These are phyloP conservation scores for Lasioglossum malachurum DNA, from an alignment of 2,888 invertebrate genomes.

Conservation along the genomic window DNA sequence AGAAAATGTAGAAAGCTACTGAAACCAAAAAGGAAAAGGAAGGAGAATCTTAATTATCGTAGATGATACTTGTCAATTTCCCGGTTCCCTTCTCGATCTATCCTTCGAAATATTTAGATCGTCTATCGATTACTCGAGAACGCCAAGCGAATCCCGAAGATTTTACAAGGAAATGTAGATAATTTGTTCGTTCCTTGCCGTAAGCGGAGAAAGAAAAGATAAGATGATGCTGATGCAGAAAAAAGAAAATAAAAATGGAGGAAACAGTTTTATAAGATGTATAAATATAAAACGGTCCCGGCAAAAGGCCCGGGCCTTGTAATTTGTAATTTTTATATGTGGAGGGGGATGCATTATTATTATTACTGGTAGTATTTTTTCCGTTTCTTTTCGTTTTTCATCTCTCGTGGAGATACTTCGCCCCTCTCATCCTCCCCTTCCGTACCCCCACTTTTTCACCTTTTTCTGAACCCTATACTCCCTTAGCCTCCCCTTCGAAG, in stretches of 20 bases:
- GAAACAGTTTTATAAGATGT: slow-evolving; percentile 53
- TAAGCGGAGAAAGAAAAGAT: slow-evolving; percentile 13
- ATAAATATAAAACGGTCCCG: slow-evolving; percentile 42
- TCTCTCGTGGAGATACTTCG: slow-evolving; percentile 2
- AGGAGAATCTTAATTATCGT: slow-evolving; percentile 19
- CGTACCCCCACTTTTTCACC: not conserved
- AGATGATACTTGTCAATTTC: slow-evolving; percentile 39
- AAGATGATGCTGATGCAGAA: not conserved
- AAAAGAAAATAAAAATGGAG: not conserved
- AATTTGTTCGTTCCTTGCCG: slow-evolving; percentile 41
- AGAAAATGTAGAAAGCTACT: not conserved
- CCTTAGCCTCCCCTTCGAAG: not conserved
- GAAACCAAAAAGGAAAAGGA: not conserved
- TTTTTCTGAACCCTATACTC: not conserved
- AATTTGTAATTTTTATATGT: slow-evolving; percentile 76
- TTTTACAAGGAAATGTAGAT: slow-evolving; percentile 50
- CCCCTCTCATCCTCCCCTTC: slow-evolving; percentile 14
- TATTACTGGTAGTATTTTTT: not conserved
- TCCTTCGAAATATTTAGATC: slow-evolving; percentile 10
- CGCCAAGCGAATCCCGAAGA: slow-evolving; percentile 43
- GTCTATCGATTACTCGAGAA: slow-evolving; percentile 23
- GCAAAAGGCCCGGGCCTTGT: slow-evolving; percentile 8
- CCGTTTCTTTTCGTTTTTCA: slow-evolving; percentile 44
- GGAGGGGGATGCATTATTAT: slow-evolving; percentile 57
- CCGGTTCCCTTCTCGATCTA: slow-evolving; percentile 24